Percentiles rank a stretch among this genome's conserved stretches.
phyloP scores from a whole-genome alignment of 1,140 invertebrate species.

The Drosophila hydei region DNA sequence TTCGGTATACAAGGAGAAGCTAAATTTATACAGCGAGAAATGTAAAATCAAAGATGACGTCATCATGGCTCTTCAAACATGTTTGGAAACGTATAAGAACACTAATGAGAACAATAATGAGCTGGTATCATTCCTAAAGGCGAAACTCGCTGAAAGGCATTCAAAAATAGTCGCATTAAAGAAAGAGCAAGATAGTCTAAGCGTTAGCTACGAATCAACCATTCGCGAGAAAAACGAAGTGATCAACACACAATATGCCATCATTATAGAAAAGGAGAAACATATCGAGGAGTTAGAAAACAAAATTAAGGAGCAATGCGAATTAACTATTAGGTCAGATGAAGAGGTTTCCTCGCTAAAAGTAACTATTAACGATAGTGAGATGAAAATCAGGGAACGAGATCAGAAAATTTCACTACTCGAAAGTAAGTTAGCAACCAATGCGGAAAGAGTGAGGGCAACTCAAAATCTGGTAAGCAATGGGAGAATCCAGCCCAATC shows the following conservation, averaged over 20 bases:
- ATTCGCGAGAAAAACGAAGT: neutral
- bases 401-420: neutral
- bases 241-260: neutral
- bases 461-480: neutral
- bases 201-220: neutral
- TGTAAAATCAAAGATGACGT: slow-evolving; percentile 37
- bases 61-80: slow-evolving; percentile 19
- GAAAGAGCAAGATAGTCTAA: slow-evolving; percentile 4
- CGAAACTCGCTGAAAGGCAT: slow-evolving; percentile 17
- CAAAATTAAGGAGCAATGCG: neutral
- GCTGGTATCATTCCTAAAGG: slow-evolving; percentile 1
- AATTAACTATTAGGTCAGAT: neutral
- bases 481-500: neutral
- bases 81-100: slow-evolving; percentile 32
- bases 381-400: slow-evolving; percentile 1
- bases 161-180: slow-evolving; percentile 1
- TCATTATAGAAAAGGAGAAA: slow-evolving; percentile 1
- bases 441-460: neutral
- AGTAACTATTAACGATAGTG: slow-evolving; percentile 1
- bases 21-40: slow-evolving; percentile 34
- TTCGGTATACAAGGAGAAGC: slow-evolving; percentile 24
- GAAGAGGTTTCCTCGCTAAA: neutral
- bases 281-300: neutral
- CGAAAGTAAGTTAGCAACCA: neutral
- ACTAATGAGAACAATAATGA: slow-evolving; percentile 19